Percentiles rank a stretch among this genome's conserved stretches.
phyloP scores from a whole-genome alignment of 2,113 vertebrate genomes.

The Phylloscopus trochilus region DNA sequence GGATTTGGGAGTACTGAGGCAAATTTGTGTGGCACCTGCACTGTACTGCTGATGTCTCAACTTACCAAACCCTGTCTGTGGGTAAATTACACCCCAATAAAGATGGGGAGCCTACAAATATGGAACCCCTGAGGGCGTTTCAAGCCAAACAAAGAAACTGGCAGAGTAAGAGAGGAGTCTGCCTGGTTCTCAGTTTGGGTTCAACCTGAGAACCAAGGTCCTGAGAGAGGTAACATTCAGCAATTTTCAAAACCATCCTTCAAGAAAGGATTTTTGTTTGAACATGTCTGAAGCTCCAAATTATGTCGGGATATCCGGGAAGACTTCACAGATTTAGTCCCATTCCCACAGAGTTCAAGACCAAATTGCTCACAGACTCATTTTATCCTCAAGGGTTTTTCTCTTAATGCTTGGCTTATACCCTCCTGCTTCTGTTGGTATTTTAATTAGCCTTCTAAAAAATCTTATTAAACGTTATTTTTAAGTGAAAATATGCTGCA shows the following conservation, averaged over 20 bases:
- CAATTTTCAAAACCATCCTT: neutral
- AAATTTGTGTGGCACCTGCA: neutral
- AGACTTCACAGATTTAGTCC: conserved; percentile 23
- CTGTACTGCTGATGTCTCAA: neutral
- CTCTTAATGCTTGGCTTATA: conserved; percentile 20
- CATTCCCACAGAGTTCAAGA: conserved; percentile 52
- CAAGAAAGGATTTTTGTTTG: neutral
- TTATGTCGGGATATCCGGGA: conserved; percentile 35
- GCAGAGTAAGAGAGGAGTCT: neutral
- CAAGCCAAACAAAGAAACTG: neutral
- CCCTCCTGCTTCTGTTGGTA: conserved; percentile 1
- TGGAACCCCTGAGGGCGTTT: neutral
- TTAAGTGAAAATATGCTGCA: neutral
- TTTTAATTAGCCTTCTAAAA: neutral
- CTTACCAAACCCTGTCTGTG: fast-evolving
- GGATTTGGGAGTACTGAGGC: neutral
- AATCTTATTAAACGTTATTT: neutral
- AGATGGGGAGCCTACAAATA: fast-evolving
- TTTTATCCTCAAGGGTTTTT: conserved; percentile 23
- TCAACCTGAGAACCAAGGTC: neutral
- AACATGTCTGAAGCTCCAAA: neutral
- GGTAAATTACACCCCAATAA: neutral
- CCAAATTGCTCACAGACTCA: conserved; percentile 14
- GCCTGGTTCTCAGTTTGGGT: neutral
- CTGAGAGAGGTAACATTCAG: neutral